Percentiles rank a stretch among this genome's conserved stretches.
phyloP scores from a whole-genome alignment of 2,113 vertebrate species.

The Carollia perspicillata region DNA sequence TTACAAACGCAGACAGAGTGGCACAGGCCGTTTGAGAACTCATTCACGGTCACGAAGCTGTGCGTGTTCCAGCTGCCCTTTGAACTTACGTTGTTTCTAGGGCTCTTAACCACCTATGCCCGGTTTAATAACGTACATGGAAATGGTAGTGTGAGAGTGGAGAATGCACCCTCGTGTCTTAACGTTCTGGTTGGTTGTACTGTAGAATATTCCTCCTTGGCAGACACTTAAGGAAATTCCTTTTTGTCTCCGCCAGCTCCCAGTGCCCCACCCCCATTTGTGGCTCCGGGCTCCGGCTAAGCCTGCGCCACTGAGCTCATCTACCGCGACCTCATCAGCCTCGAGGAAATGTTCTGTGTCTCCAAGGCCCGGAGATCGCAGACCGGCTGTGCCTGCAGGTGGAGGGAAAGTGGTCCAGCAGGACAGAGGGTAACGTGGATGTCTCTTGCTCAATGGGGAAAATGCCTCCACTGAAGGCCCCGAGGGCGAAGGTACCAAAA shows the following conservation, averaged over 20 bases:
- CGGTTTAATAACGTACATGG: not conserved
- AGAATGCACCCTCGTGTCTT: not conserved
- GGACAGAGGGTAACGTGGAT: not conserved
- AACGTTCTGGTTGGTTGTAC: not conserved
- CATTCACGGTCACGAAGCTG: not conserved
- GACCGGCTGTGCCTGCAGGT: not conserved
- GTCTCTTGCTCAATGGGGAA: not conserved
- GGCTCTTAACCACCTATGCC: not conserved
- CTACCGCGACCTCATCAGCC: not conserved
- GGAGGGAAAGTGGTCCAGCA: not conserved
- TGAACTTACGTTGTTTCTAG: not conserved
- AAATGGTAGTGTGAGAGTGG: not conserved
- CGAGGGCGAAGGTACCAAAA: not conserved
- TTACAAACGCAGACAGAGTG: not conserved
- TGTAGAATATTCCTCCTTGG: not conserved
- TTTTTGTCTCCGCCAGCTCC: not conserved
- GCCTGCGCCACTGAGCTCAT: not conserved
- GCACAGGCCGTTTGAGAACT: not conserved
- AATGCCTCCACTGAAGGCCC: not conserved
- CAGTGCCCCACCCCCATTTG: too few species aligned
- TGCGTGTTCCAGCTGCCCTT: not conserved
- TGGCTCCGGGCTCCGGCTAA: not conserved
- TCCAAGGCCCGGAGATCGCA: not conserved
- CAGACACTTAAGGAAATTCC: not conserved
- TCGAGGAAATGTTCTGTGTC: not conserved